Conservation (phyloP, 1,140 invertebrate genomes). For the Dreissena rostriformis region DNA sequence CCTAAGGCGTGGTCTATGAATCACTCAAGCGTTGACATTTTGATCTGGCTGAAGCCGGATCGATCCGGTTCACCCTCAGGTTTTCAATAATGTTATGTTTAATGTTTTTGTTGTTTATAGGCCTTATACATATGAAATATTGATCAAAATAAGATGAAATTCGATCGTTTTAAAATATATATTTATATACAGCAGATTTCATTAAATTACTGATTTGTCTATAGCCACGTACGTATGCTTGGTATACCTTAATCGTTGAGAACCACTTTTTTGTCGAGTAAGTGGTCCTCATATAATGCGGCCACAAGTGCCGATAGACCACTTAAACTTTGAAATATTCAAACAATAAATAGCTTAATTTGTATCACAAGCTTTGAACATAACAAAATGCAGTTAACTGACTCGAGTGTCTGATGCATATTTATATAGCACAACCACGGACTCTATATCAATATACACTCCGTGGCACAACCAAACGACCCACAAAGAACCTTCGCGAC, state of each 20-base stretch:
- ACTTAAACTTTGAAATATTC: too few relatives aligned
- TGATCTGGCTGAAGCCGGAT: slow-evolving; percentile 19
- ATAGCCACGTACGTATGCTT: too few relatives aligned
- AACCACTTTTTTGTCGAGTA: too few relatives aligned
- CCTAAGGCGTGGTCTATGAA: slow-evolving; percentile 11
- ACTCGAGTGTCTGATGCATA: not conserved
- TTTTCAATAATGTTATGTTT: not conserved
- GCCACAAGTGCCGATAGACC: too few relatives aligned
- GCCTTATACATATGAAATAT: not conserved
- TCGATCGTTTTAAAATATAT: not conserved
- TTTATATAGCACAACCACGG: not conserved
- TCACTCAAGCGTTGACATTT: slow-evolving; percentile 25
- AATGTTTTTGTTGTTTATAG: not conserved
- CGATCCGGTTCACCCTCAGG: not conserved
- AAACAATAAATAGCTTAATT: too few relatives aligned
- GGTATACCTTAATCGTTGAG: too few relatives aligned
- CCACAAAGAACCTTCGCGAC: not conserved
- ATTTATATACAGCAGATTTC: not conserved
- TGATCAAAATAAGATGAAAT: not conserved
- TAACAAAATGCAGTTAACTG: too few relatives aligned
- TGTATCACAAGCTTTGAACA: too few relatives aligned
- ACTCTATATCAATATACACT: too few relatives aligned
- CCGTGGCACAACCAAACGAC: too few relatives aligned
- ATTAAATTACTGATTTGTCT: not conserved
- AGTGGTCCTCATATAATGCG: too few relatives aligned